Evolutionary conservation across 2,888 invertebrate species (phyloP), one percentile per base, ranked within the genome.

Genomic region (Abrostola tripartita): DNA sequence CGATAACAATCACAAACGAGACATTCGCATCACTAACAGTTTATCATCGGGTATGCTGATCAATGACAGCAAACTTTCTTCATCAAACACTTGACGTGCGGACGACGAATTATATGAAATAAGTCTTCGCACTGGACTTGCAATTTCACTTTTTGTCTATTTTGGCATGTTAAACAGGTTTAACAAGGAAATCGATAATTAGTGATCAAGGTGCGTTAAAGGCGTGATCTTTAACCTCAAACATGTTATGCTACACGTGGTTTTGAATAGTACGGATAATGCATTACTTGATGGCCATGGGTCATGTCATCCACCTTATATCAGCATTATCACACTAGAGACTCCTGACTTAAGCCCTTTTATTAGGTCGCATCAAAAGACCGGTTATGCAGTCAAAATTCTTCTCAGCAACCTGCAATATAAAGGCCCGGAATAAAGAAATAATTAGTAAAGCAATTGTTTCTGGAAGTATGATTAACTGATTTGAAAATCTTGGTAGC

Each of bases 41-140:
- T 80, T 78, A 82, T 79, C 80, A 80, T 81, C 71, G 63, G 42
- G 74, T 71, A 75, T 77, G 71, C 81, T 81, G 83, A 81, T 85
- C 79, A 79, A 81, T 81, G 80, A 78, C 79, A 72, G 68, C 69
- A 69, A 69, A 85, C 87, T 87, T 87, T 86, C 87, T 75, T 81
- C 77, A 76, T 65, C 73, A 81, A 82, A 81, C 78, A 78, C 67
- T 70, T 54, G 65, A 71, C 61, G 53, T 62, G 51, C 40, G 44
- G 58, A 68, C 62, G 37, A 51, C 44, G 52, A 35, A 61, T 50
- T 59, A 61, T 59, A 68, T 56, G 47, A 53, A 65, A 72, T 75
- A 63, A 68, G 11, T 50, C 5, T 55, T 12, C 44, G 24, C 1
- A 37, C 9, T 53, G 51, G 38, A 10, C 36, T 10, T 24, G 51